A percentile compares a stretch with the other conserved stretches of the same genome.
Conservation (phyloP, 2,888 invertebrate genomes). For the Pterostichus madidus region DNA sequence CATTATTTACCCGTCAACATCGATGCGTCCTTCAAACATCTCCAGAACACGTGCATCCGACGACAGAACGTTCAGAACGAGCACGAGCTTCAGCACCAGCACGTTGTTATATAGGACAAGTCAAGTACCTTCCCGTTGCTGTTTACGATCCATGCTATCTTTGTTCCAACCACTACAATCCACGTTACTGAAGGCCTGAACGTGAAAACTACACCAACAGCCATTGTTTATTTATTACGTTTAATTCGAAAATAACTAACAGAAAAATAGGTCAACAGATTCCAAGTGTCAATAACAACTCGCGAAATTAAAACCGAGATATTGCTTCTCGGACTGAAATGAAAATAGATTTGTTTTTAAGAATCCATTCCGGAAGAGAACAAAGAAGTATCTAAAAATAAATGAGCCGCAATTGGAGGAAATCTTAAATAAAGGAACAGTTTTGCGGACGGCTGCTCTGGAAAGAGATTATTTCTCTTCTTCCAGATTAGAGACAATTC, state of each 20-base stretch:
- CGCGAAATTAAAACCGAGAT: not conserved
- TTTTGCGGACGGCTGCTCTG: slow-evolving; percentile 42
- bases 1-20: slow-evolving; percentile 42
- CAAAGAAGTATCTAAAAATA: slow-evolving; percentile 57
- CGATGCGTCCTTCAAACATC: not conserved
- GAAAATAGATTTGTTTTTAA: slow-evolving; percentile 56
- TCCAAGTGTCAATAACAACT: no score
- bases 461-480: slow-evolving; percentile 60
- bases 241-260: no score
- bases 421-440: slow-evolving; percentile 64
- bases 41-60: slow-evolving; percentile 4
- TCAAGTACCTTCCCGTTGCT: slow-evolving; percentile 24
- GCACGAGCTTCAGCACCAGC: not conserved
- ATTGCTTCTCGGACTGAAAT: slow-evolving; percentile 2
- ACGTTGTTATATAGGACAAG: slow-evolving; percentile 12
- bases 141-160: slow-evolving; percentile 14
- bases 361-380: slow-evolving; percentile 39
- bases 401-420: slow-evolving; percentile 49
- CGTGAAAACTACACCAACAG: no score
- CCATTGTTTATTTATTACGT: no score
- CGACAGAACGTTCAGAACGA: no score
- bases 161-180: not conserved
- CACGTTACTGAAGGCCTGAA: not conserved
- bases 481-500: slow-evolving; percentile 62
- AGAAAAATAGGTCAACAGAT: no score